Conservation (phyloP, 2,888 invertebrate species). For the Brenthis hecate region DNA sequence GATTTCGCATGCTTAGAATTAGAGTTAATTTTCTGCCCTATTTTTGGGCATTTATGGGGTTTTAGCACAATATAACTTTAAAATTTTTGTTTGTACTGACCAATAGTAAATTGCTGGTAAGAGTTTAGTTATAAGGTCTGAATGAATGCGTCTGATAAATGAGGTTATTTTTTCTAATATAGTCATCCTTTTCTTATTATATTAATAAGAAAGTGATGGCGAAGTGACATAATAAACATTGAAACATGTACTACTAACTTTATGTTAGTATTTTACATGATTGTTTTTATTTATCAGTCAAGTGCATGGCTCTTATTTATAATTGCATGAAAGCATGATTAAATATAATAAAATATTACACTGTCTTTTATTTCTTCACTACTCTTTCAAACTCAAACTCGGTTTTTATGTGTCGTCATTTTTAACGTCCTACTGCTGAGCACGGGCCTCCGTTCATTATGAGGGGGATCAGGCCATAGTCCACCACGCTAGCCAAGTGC, state of each 20-base stretch:
- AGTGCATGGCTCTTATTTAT: conserved; percentile 21
- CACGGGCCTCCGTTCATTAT: too few relatives aligned
- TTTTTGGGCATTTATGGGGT: not conserved
- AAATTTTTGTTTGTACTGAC: not conserved
- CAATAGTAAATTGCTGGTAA: not conserved
- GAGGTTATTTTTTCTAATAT: not conserved
- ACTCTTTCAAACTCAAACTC: not conserved
- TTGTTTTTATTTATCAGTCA: not conserved
- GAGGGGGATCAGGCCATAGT: too few relatives aligned
- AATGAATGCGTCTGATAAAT: not conserved
- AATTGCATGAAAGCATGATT: conserved; percentile 17
- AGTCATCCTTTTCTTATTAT: conserved; percentile 34
- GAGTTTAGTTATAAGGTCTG: not conserved
- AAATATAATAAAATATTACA: not conserved
- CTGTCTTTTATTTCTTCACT: conserved; percentile 12
- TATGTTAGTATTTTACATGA: conserved; percentile 15
- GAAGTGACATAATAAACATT: not conserved
- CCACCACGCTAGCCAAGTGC: too few relatives aligned
- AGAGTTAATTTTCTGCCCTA: not conserved
- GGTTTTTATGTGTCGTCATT: too few relatives aligned
- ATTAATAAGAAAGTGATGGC: conserved; percentile 33
- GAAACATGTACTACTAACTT: conserved; percentile 13
- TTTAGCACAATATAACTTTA: not conserved
- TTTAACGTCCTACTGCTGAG: too few relatives aligned
- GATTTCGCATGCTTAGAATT: conserved; percentile 27